Evolutionary conservation across 2,888 invertebrate species (phyloP), one percentile per base, ranked within the genome.

Genomic region (Perizoma flavofasciatum): DNA sequence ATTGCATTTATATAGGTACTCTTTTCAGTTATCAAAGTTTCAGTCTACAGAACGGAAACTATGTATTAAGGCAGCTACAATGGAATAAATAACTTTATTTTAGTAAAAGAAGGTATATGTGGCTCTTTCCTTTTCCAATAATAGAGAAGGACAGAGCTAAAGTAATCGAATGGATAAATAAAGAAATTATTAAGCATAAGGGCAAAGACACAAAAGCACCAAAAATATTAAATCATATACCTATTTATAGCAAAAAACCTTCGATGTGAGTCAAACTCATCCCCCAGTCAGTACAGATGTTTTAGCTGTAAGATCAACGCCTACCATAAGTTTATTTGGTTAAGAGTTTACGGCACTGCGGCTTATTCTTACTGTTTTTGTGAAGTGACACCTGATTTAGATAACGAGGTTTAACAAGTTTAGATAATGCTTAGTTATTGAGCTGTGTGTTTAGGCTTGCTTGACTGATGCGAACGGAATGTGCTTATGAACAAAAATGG

Each of bases 311-410:
- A 81, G 86, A 83, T 88, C 88, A 89, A 79, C 85, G 83, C 82
- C 72, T 78, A 74, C 75, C 69, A 22, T 22, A 69, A 81, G 89
- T 89, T 89, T 90, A 89, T 91, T 91, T 90, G 78, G 83, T 85
- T 88, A 89, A 89, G 81, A 78, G 84, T 83, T 91, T 91, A 88
- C 88, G 83, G 77, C 22, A 76, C 66, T 70, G 79, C 73, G 79
- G 88, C 84, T 88, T 86, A 81, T 88, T 89, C 87, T 85, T 61
- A 67, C 77, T 77, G 70, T 76, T 83, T 82, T 81, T 81, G 75
- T 73, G 80, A 78, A 81, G 72, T 88, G 83, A 86, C 90, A 90
- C 90, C 88, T 88, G 85, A 78, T 88, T 85, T 73, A 84, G 88
- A 88, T 88, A 81, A 77, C 71, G 67, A 73, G 65, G 40, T 63